These are phyloP conservation scores for Formica selysi DNA, from an alignment of 1,140 invertebrate species.

Conservation along the genomic window DNA sequence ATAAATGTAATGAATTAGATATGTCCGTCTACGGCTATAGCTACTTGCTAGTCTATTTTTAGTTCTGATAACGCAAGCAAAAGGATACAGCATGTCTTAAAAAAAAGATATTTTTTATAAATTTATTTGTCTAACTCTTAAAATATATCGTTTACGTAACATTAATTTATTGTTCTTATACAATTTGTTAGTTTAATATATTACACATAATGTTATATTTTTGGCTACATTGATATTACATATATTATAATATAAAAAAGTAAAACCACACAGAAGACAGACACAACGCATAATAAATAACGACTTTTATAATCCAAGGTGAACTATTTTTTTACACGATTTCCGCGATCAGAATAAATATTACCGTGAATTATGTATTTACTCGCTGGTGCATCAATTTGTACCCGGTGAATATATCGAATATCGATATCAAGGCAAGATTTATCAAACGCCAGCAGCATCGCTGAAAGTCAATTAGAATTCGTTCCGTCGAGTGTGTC, in stretches of 20 bases:
- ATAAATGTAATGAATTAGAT: not conserved
- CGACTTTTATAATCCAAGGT: not conserved
- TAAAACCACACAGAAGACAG: not conserved
- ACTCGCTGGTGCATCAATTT: constrained; percentile 53
- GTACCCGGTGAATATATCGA: constrained; percentile 36
- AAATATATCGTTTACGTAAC: not conserved
- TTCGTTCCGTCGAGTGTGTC: constrained; percentile 57
- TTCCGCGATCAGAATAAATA: constrained; percentile 37
- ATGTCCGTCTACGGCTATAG: not conserved
- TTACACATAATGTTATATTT: not conserved
- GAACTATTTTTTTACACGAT: constrained; percentile 42
- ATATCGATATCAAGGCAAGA: constrained; percentile 59
- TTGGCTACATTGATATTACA: not conserved
- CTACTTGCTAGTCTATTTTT: too few species aligned
- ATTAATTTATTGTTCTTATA: not conserved
- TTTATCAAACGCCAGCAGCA: not conserved
- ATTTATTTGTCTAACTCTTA: not conserved
- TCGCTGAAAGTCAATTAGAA: constrained; percentile 58
- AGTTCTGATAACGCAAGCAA: too few species aligned
- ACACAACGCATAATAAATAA: constrained; percentile 4
- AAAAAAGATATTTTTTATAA: too few species aligned
- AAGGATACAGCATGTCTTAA: too few species aligned
- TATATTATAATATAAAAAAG: not conserved
- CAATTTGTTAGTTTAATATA: not conserved
- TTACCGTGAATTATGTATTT: constrained; percentile 51